Base-by-base conservation (phyloP, 2,113 vertebrate species). In the Pagrus major region DNA sequence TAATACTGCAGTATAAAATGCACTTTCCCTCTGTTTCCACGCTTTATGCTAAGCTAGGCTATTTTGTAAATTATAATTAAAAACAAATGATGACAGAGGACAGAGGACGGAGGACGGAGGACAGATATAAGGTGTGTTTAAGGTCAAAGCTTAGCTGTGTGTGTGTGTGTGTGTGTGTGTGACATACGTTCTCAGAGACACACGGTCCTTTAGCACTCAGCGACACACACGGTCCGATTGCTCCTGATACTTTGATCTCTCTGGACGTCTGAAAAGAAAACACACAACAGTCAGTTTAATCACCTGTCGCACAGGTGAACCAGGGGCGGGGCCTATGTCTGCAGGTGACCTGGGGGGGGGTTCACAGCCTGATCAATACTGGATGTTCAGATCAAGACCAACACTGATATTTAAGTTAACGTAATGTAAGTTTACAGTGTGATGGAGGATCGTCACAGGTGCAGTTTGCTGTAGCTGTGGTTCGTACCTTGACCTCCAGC, bases 161-260 rank as follows among this genome's bases (percentile, higher is more conserved):
- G n/a, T n/a, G n/a, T n/a, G n/a, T n/a, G n/a, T n/a, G n/a, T n/a
- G 12, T 8, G 39, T 33, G 16, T 25, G 31, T 9, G 10, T 4
- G 20, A 95, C 97, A 87, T 92, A 99, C 98, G 35, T 99, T 99
- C 95, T 99, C 98, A 85, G 98, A 99, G 35, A 99, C 97, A 76
- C 97, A 98, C 0, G 98, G 97, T 86, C 98, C 98, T 93, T 99
- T 99, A 52, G 98, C 96, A 63, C 96, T 97, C 21, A 99, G 96
- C 18, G 98, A 98, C 2, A 98, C 96, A 85, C 98, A 99, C 5
- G 98, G 98, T 61, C 98, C 98, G 80, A 99, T 99, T 0, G 97
- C 97, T 90, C 98, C 98, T 14, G 98, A 99, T 76, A 99, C 95
- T 92, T 99, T 99, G 86, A 99, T 94, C 94, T 99, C 98, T 92